A percentile compares a stretch with the other conserved stretches of the same genome.
Conservation (phyloP, 2,797 vertebrate genomes). For the Dermochelys coriacea region DNA sequence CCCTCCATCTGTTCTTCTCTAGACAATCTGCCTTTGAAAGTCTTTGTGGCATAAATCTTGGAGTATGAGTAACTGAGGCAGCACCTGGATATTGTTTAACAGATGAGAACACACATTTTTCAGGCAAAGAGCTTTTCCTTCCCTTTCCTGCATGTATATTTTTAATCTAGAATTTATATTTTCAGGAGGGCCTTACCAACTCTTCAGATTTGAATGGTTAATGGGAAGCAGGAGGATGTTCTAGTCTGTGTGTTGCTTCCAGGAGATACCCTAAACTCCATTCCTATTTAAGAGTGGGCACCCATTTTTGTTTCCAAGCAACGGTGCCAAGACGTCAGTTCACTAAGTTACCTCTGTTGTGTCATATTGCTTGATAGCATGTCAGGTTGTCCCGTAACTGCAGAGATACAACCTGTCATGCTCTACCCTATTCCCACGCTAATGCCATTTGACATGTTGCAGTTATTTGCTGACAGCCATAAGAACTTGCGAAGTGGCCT, state of each 20-base stretch:
- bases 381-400: not conserved
- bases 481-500: not conserved
- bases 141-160: not conserved
- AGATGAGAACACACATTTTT: constrained; percentile 49
- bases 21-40: constrained; percentile 71
- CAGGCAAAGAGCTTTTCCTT: constrained; percentile 43
- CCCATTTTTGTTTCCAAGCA: not conserved
- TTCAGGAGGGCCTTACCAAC: not conserved
- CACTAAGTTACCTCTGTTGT: not conserved
- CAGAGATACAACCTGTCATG: not conserved
- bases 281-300: not conserved
- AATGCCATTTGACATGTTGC: not conserved
- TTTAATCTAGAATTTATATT: constrained; percentile 48
- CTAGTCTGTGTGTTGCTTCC: not conserved
- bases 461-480: not conserved
- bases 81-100: constrained; percentile 70
- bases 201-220: not conserved
- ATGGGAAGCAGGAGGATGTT: not conserved
- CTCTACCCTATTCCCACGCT: not conserved
- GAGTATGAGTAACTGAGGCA: constrained; percentile 55
- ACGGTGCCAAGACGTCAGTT: not conserved
- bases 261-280: not conserved
- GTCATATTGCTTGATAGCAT: not conserved
- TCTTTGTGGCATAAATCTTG: constrained; percentile 64
- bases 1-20: constrained; percentile 68